Base-by-base conservation (phyloP, 2,888 invertebrate species). In the Sacculina carcini region DNA sequence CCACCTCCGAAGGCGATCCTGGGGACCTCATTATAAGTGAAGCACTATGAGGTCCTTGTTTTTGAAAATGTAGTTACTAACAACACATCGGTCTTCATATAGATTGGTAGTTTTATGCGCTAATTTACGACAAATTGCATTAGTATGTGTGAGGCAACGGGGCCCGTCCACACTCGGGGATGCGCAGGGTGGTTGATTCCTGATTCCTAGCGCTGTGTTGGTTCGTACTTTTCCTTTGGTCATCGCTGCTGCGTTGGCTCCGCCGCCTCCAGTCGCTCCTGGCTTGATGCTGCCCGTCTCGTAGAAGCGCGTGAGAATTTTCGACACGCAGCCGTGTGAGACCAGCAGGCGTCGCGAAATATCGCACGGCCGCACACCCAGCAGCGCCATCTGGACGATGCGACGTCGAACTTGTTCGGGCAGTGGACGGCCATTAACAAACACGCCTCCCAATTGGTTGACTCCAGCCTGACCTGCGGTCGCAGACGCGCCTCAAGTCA, bases 211-310 rank as follows among this genome's bases (percentile, higher is more conserved):
- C 28, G 14, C 28, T 14, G 12, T 16, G 3, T 29, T 47, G 14
- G 14, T 3, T 14, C 29, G 2, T 12, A 2, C 28, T 26, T 19
- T 47, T 19, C 48, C 21, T 29, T 28, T 26, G 14, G 19, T 26
- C 14, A 16, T 2, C 21, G 5, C n/a, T 10, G 1, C 54, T 66
- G 89, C 89, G 79, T 89, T 90, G 34, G 87, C 86, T 67, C 89
- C 90, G 63, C 84, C 85, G 51, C 90, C 89, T 23, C 90, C 89
- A 58, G 89, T 89, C 44, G 87, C 85, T 2, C 92, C 92, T 0
- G 92, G 92, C 58, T 87, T 73, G 55, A 92, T 92, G 55, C 87
- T 89, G 4, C 92, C 92, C 1, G 92, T 94, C 70, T 92, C 92
- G 68, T 92, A 90, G 69, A 87, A 94, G 58, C 92, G 72, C 14